Conservation (phyloP, 2,888 invertebrate genomes). For the Athalia circularis region DNA sequence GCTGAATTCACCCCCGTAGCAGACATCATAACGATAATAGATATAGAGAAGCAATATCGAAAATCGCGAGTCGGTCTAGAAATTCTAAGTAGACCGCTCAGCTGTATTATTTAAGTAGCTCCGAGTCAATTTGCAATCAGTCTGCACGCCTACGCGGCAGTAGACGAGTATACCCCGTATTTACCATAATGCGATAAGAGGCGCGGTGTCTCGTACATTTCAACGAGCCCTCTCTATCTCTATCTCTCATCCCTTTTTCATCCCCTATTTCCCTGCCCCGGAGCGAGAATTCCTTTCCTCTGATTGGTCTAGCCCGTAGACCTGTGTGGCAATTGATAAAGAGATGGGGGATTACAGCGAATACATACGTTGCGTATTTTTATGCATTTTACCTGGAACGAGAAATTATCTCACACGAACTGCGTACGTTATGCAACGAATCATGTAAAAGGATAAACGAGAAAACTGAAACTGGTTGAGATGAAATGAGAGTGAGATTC, state of each 20-base stretch:
- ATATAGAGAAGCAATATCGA: too few relatives aligned
- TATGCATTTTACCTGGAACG: too few relatives aligned
- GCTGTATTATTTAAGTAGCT: conserved; percentile 58
- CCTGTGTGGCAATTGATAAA: background rate
- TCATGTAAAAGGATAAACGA: too few relatives aligned
- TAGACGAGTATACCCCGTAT: conserved; percentile 56
- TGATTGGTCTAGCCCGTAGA: conserved; percentile 41
- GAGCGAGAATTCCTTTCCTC: background rate
- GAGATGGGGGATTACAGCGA: conserved; percentile 3
- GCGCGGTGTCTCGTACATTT: conserved; percentile 66
- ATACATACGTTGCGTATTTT: conserved; percentile 21
- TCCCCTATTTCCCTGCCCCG: conserved; percentile 6
- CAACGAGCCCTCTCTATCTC: conserved; percentile 59
- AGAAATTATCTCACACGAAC: too few relatives aligned
- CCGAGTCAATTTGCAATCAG: conserved; percentile 70
- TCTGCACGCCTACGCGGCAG: conserved; percentile 56
- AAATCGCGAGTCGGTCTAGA: too few relatives aligned
- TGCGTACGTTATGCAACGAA: too few relatives aligned
- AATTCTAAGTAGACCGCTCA: conserved; percentile 2
- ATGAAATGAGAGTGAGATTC: too few relatives aligned
- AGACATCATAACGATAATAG: too few relatives aligned
- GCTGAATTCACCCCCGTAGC: too few relatives aligned
- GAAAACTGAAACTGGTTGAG: too few relatives aligned
- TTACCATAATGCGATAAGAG: conserved; percentile 71
- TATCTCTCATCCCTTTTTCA: conserved; percentile 23